phyloP scores from a whole-genome alignment of 2,797 vertebrate genomes.

The Gadopsis bispinosus region DNA sequence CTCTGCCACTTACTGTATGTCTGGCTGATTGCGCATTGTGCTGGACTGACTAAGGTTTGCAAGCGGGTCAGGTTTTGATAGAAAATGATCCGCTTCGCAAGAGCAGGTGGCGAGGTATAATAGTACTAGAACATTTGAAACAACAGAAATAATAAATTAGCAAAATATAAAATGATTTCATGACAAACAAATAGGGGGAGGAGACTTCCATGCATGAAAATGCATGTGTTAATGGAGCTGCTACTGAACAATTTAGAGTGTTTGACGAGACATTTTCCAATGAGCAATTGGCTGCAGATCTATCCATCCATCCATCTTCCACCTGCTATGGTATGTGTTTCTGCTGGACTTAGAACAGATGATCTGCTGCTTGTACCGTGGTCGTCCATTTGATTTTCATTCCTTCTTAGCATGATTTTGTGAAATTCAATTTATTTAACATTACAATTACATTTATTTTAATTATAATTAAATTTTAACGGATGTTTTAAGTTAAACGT shows the following conservation, averaged over 20 bases:
- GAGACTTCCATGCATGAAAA: background rate
- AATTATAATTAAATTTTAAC: background rate
- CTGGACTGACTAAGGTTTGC: background rate
- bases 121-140: background rate
- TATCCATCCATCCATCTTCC: background rate
- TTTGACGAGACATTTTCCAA: slow-evolving; percentile 19
- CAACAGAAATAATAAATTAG: background rate
- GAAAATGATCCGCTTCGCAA: background rate
- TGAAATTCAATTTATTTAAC: background rate
- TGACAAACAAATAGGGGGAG: background rate
- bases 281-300: background rate
- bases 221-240: background rate
- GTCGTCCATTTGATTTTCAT: background rate
- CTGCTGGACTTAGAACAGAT: background rate
- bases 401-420: background rate
- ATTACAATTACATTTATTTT: background rate
- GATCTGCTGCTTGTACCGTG: background rate
- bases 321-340: background rate
- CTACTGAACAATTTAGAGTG: background rate
- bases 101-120: background rate
- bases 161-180: slow-evolving; percentile 5
- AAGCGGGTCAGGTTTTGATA: background rate
- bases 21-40: slow-evolving; percentile 5
- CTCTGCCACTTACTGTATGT: background rate
- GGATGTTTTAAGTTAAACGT: background rate